Percentiles rank a stretch among this genome's conserved stretches.
These are phyloP conservation scores for Centroberyx gerrardi DNA, from an alignment of 2,797 vertebrate species.

Conservation along the genomic window DNA sequence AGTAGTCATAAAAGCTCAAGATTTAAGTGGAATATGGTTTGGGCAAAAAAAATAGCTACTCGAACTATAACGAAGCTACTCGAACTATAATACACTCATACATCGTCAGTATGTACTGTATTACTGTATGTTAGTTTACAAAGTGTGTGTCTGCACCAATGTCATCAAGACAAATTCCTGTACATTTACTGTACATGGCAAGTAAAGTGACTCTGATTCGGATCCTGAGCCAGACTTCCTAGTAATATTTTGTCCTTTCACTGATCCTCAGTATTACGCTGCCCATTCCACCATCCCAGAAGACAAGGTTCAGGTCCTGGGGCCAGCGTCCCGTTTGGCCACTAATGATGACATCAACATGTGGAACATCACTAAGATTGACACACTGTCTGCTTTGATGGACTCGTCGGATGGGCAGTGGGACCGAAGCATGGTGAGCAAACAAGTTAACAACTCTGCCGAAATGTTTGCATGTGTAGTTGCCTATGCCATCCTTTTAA, in stretches of 20 bases:
- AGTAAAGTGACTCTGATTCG: background rate
- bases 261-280: constrained; percentile 73
- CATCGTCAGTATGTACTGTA: background rate
- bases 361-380: constrained; percentile 80
- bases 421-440: constrained; percentile 74
- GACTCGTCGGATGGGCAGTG: constrained; percentile 66
- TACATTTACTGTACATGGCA: background rate
- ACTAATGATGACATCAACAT: constrained; percentile 62
- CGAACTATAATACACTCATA: too few species aligned
- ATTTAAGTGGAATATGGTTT: background rate
- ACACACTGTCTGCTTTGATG: constrained; percentile 82
- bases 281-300: constrained; percentile 64
- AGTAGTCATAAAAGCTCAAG: background rate
- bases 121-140: background rate
- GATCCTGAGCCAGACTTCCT: background rate
- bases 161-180: background rate
- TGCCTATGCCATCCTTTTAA: background rate
- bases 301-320: constrained; percentile 73
- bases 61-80: too few species aligned
- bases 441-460: background rate
- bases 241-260: background rate
- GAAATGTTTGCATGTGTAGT: too few species aligned
- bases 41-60: background rate
- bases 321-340: constrained; percentile 75
- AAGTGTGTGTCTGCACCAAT: background rate